Evolutionary conservation across 2,113 vertebrate genomes (phyloP).

Genomic region (Sinocyclocheilus anshuiensis): DNA sequence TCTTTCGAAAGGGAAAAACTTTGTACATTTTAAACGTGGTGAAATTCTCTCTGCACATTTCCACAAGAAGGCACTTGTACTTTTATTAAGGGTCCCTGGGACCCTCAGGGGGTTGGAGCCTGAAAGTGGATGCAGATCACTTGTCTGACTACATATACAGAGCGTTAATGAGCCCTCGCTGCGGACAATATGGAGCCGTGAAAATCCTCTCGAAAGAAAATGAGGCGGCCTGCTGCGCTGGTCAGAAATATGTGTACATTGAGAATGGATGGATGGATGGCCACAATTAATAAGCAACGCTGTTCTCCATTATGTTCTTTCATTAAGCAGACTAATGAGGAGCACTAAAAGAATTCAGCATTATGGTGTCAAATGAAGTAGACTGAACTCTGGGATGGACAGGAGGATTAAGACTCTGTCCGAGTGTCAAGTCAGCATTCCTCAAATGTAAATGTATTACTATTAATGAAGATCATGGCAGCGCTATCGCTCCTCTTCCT

Average conservation of each 20-base stretch:
- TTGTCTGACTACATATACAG: neutral
- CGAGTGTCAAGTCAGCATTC: constrained; percentile 18
- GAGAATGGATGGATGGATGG: constrained; percentile 9
- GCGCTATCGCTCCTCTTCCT: neutral
- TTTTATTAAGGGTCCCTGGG: neutral
- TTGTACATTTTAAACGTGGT: neutral
- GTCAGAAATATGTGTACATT: constrained; percentile 19
- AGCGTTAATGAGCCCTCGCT: constrained; percentile 25
- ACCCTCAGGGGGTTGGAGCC: neutral
- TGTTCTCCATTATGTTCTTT: constrained; percentile 27
- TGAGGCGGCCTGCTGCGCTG: neutral
- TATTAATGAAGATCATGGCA: constrained; percentile 34
- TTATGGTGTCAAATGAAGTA: neutral
- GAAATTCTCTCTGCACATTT: neutral
- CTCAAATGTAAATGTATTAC: constrained; percentile 25
- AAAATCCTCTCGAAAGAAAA: constrained; percentile 16
- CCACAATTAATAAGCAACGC: neutral
- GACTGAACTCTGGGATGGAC: neutral
- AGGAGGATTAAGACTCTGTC: neutral
- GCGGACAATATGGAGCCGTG: neutral
- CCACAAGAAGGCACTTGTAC: neutral
- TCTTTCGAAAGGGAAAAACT: neutral
- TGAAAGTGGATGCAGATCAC: neutral
- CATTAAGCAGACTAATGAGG: constrained; percentile 16
- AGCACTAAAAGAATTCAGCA: neutral